Base-by-base conservation (phyloP, 2,113 vertebrate genomes). In the Ceyx cyanopectus region DNA sequence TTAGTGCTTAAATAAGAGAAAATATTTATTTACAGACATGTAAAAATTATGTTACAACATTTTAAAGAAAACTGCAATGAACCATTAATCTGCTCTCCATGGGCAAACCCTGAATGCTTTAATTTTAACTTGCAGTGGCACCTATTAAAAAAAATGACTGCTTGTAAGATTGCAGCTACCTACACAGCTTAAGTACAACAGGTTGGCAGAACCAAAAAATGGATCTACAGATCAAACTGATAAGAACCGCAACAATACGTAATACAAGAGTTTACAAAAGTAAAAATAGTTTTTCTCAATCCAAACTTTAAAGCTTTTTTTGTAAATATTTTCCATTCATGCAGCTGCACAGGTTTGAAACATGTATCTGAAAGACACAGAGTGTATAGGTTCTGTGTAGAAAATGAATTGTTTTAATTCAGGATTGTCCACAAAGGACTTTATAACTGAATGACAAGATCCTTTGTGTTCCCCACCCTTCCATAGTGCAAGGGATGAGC, bases 11-110 rank as follows among this genome's bases (percentile, higher is more conserved):
- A 97, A 94, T 96, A 95, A 94, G 95, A 97, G 90, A 97, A 97
- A 97, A 97, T 97, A 96, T 97, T 97, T 97, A 97, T 97, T 97
- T 97, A 97, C 97, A 97, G 95, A 97, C 96, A 97, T 95, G 96
- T 97, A 97, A 96, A 97, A 97, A 97, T 95, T 97, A 97, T 97
- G 91, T 96, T 97, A 97, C 97, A 97, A 86, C 79, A 94, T 96
- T 95, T 94, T 81, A 95, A 97, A 95, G 75, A 94, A 97, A 96
- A 81, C 20, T 69, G 34, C 58, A 76, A 95, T 92, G 91, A 92
- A 81, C 62, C 78, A 82, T 92, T 83, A 73, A 83, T 93, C 85
- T 91, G 17, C 40, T 95, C 57, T 81, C 85, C 40, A 73, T 76
- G 90, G 86, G 45, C 57, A 94, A 90, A 93, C 27, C 40, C 54